Conservation (phyloP, 2,797 vertebrate species). For the Anniella stebbinsi region DNA sequence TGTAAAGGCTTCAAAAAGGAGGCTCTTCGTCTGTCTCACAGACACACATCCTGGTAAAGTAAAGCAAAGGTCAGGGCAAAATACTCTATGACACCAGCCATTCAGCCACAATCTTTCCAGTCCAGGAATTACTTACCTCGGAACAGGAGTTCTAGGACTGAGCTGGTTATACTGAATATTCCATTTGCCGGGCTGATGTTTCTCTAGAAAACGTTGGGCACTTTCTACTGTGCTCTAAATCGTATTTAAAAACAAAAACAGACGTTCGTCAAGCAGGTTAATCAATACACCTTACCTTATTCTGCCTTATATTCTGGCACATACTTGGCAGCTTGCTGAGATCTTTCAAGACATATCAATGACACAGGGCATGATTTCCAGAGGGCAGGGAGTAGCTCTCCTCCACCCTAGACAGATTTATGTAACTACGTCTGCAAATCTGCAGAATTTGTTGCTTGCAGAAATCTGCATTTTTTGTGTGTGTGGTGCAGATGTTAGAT, state of each 20-base stretch:
- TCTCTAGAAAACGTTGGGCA: conserved; percentile 89
- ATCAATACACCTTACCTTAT: not conserved
- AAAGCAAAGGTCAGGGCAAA: not conserved
- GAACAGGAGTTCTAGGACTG: conserved; percentile 87
- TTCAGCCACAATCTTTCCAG: not conserved
- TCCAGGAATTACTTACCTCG: conserved; percentile 83
- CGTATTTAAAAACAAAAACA: not conserved
- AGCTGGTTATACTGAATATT: conserved; percentile 88
- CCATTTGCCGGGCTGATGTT: conserved; percentile 90
- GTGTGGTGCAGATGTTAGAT: not conserved
- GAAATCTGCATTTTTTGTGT: not conserved
- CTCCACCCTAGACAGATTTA: not conserved
- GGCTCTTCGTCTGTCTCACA: too few relatives aligned
- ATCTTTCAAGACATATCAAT: not conserved
- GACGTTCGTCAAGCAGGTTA: not conserved
- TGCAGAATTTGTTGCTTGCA: not conserved
- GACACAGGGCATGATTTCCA: not conserved
- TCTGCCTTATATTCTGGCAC: not conserved
- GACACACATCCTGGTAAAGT: not conserved
- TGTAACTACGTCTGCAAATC: not conserved
- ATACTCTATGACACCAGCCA: not conserved
- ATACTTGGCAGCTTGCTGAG: not conserved
- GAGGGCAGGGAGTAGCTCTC: not conserved
- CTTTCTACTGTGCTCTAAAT: conserved; percentile 94
- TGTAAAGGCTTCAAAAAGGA: not conserved